phyloP scores from a whole-genome alignment of 2,888 invertebrate species.

The Tenthredo livida region DNA sequence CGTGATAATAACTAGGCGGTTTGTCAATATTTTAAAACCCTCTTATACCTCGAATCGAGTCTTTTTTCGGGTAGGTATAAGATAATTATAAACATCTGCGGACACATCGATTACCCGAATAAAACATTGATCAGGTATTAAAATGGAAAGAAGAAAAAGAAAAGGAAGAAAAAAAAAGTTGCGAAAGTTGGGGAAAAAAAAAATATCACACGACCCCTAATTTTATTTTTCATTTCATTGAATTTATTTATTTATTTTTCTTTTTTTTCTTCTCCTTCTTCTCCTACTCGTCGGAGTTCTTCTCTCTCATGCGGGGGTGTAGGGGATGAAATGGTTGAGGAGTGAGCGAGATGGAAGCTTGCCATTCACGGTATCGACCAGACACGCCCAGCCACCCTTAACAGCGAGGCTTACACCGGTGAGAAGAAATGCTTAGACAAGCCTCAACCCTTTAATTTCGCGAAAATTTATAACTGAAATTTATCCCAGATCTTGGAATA shows the following conservation, averaged over 20 bases:
- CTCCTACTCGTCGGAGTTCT: background rate
- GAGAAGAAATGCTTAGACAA: conserved; percentile 25
- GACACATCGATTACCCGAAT: background rate
- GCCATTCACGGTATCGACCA: conserved; percentile 75
- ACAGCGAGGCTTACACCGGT: background rate
- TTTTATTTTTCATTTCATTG: background rate
- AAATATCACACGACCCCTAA: background rate
- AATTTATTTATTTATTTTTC: background rate
- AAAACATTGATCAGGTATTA: background rate
- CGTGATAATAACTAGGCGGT: background rate
- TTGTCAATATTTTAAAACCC: background rate
- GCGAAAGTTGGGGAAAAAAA: background rate
- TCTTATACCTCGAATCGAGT: background rate
- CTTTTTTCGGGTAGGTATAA: background rate
- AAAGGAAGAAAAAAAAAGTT: background rate
- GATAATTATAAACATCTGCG: conserved; percentile 2
- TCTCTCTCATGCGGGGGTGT: background rate
- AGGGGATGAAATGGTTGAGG: conserved; percentile 57
- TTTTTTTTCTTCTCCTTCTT: background rate
- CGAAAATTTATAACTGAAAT: background rate
- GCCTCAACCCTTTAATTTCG: conserved; percentile 23
- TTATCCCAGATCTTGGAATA: background rate
- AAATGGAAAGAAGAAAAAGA: background rate
- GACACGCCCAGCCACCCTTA: conserved; percentile 69
- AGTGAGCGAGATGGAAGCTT: conserved; percentile 63